Conservation (phyloP, 30 jellyfish, hydroid and myxozoan species). For the Haliclystus octoradiatus region DNA sequence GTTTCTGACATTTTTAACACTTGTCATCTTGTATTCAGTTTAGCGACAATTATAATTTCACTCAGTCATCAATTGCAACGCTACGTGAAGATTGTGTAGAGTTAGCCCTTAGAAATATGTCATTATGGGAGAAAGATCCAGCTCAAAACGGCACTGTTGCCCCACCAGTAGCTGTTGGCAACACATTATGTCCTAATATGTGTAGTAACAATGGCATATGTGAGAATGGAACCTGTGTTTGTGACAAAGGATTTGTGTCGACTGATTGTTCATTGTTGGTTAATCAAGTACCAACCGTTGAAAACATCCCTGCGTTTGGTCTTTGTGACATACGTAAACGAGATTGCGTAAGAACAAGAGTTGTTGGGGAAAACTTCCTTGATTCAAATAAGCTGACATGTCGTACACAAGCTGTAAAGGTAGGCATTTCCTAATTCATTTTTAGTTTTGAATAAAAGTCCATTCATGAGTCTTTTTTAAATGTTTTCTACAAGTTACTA, state of each 20-base stretch:
- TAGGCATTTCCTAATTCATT: conserved; percentile 5
- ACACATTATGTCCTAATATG: conserved; percentile 60
- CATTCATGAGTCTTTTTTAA: too few relatives aligned
- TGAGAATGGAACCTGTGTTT: conserved; percentile 67
- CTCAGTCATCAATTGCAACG: conserved; percentile 32
- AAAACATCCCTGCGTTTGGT: conserved; percentile 25
- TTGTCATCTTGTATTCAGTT: conserved; percentile 11
- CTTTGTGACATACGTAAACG: conserved; percentile 60
- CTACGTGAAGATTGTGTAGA: conserved; percentile 49
- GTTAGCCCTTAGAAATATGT: conserved; percentile 30
- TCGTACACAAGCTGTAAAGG: conserved; percentile 38
- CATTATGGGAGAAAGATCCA: conserved; percentile 42
- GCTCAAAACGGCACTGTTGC: conserved; percentile 39
- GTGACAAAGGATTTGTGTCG: conserved; percentile 44
- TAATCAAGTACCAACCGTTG: conserved; percentile 36
- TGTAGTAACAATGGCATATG: conserved; percentile 80
- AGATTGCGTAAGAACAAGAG: conserved; percentile 63
- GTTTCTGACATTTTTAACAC: too few relatives aligned
- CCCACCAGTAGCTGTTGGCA: conserved; percentile 69
- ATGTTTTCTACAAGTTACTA: too few relatives aligned
- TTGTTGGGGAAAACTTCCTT: conserved; percentile 55
- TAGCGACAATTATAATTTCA: conserved; percentile 32
- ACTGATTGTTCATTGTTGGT: conserved; percentile 69
- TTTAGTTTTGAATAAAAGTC: too few relatives aligned
- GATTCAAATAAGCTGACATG: conserved; percentile 45